phyloP scores from a whole-genome alignment of 2,888 invertebrate species.

The Limnephilus marmoratus region DNA sequence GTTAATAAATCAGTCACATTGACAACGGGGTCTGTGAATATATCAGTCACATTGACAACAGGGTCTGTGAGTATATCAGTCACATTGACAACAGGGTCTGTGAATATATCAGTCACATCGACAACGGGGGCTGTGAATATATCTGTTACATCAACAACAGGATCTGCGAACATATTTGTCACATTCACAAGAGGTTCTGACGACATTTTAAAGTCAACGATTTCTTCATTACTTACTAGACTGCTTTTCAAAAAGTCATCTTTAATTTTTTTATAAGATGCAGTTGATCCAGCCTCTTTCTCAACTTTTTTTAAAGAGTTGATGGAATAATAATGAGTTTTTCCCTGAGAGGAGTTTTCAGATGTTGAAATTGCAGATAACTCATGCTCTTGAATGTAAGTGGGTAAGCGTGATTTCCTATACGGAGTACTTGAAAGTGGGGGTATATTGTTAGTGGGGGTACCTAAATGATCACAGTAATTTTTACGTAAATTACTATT shows the following conservation, averaged over 20 bases:
- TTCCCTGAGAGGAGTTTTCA: slow-evolving; percentile 22
- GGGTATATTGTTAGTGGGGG: neutral
- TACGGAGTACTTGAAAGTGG: slow-evolving; percentile 46
- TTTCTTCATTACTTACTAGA: neutral
- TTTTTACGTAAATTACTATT: slow-evolving; percentile 7
- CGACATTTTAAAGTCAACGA: neutral
- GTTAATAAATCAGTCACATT: neutral
- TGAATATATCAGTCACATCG: neutral
- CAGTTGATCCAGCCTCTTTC: neutral
- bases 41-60: neutral
- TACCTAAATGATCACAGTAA: neutral
- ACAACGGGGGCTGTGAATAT: neutral
- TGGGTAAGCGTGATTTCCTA: neutral
- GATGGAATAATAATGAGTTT: neutral
- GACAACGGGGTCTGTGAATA: neutral
- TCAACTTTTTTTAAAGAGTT: neutral
- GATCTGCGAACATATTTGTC: neutral
- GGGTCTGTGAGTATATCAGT: neutral
- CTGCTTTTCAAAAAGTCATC: neutral
- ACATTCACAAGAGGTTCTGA: neutral
- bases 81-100: neutral
- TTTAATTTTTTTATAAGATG: neutral
- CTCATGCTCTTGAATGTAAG: slow-evolving; percentile 17
- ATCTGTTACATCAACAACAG: neutral
- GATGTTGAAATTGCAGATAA: slow-evolving; percentile 44